Percentiles rank a stretch among this genome's conserved stretches.
Evolutionary conservation across 1,140 invertebrate species (phyloP).

Genomic region (Paraescarpia echinospica): DNA sequence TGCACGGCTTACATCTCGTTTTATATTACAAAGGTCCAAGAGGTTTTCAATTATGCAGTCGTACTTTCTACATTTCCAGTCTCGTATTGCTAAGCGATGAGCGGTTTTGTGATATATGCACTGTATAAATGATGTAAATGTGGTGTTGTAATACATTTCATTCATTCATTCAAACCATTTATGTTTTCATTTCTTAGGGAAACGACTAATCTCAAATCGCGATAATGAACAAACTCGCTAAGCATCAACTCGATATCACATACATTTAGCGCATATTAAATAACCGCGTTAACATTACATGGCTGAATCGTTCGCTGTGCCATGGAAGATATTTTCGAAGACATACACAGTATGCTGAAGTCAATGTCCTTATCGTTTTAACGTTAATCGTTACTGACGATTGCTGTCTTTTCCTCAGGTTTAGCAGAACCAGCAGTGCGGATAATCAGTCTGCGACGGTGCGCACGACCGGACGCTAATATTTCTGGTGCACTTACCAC

Average conservation of each 20-base stretch:
- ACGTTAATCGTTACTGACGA: not conserved
- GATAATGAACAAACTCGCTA: no score
- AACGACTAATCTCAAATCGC: no score
- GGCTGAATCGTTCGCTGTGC: not conserved
- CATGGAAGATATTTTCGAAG: not conserved
- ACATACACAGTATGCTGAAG: not conserved
- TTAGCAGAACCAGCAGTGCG: not conserved
- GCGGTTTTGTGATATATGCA: no score
- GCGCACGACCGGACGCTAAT: not conserved
- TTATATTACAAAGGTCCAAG: no score
- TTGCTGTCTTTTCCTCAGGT: not conserved
- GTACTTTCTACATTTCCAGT: no score
- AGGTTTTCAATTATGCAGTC: no score
- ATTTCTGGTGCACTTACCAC: not conserved
- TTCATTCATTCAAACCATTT: no score
- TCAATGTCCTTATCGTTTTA: not conserved
- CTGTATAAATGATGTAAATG: no score
- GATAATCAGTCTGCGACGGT: not conserved
- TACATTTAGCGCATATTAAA: not conserved
- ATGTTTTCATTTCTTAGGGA: no score
- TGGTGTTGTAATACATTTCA: no score
- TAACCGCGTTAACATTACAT: not conserved
- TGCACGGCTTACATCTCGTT: no score
- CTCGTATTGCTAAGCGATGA: no score
- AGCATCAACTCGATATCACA: not conserved